Evolutionary conservation across 2,888 invertebrate species (phyloP).

Genomic region (Oxyteleia sp.): DNA sequence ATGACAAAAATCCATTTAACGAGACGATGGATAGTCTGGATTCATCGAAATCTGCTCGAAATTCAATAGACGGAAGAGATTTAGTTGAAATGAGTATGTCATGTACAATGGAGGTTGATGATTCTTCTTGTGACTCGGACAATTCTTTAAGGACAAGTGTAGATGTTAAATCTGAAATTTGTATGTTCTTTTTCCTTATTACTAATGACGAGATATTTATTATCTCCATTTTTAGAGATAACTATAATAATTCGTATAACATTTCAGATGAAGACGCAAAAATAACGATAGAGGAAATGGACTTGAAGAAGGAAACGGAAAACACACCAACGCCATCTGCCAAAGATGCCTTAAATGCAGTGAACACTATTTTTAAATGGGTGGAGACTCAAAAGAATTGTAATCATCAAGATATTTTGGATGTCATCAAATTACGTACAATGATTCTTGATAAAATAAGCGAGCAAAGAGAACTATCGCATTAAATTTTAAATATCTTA

Average conservation of each 20-base stretch:
- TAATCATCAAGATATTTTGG: slow-evolving; percentile 29
- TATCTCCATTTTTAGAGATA: too few species aligned
- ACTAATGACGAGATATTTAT: not conserved
- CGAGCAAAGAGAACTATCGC: slow-evolving; percentile 14
- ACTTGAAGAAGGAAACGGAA: slow-evolving; percentile 38
- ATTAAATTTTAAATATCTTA: slow-evolving; percentile 7
- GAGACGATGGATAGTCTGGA: slow-evolving; percentile 25
- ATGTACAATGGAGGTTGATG: slow-evolving; percentile 44
- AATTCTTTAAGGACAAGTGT: slow-evolving; percentile 3
- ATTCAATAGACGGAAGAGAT: slow-evolving; percentile 16
- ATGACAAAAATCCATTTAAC: slow-evolving; percentile 27
- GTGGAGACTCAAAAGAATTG: slow-evolving; percentile 32
- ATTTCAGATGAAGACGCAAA: slow-evolving; percentile 33
- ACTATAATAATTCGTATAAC: not conserved
- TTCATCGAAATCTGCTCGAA: slow-evolving; percentile 2
- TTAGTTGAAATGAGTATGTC: slow-evolving; percentile 13
- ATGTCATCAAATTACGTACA: slow-evolving; percentile 38
- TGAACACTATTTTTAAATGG: slow-evolving; percentile 62
- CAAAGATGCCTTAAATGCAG: slow-evolving; percentile 68
- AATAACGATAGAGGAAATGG: slow-evolving; percentile 38
- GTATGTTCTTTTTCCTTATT: slow-evolving; percentile 8
- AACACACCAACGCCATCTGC: slow-evolving; percentile 41
- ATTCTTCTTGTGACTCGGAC: slow-evolving; percentile 32
- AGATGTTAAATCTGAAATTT: slow-evolving; percentile 9
- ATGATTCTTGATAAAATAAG: slow-evolving; percentile 38